Conservation (phyloP, 2,113 vertebrate species). For the Tupaia chinensis region DNA sequence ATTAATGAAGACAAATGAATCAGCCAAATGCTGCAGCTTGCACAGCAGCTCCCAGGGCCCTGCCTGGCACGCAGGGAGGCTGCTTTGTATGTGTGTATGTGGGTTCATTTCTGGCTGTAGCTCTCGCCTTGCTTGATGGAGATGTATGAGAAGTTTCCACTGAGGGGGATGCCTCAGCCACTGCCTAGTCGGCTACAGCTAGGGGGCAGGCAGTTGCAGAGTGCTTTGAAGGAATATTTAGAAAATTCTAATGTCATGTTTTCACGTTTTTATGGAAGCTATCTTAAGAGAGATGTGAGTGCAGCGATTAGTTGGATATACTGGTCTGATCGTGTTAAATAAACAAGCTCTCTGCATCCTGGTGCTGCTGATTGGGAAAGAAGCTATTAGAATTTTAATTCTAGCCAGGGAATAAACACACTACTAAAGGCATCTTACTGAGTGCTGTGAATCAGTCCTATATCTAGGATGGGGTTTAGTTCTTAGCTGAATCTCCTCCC, state of each 20-base stretch:
- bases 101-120: neutral
- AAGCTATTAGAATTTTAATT: constrained; percentile 63
- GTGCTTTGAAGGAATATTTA: constrained; percentile 1
- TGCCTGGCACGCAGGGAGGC: neutral
- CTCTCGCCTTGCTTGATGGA: constrained; percentile 58
- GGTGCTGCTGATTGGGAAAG: neutral
- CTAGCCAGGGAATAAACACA: constrained; percentile 3
- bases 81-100: neutral
- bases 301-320: constrained; percentile 11
- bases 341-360: constrained; percentile 46
- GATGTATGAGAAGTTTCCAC: neutral
- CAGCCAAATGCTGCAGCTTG: constrained; percentile 39
- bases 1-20: constrained; percentile 79
- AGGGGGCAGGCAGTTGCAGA: neutral
- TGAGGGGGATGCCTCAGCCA: neutral
- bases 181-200: neutral
- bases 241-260: constrained; percentile 8
- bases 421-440: neutral
- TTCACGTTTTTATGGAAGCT: neutral
- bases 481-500: neutral
- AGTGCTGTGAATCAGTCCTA: neutral
- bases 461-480: neutral
- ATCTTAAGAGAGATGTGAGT: neutral
- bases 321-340: constrained; percentile 33
- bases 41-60: constrained; percentile 60